Evolutionary conservation across 2,113 vertebrate species (phyloP).

Genomic region (Myodes glareolus): DNA sequence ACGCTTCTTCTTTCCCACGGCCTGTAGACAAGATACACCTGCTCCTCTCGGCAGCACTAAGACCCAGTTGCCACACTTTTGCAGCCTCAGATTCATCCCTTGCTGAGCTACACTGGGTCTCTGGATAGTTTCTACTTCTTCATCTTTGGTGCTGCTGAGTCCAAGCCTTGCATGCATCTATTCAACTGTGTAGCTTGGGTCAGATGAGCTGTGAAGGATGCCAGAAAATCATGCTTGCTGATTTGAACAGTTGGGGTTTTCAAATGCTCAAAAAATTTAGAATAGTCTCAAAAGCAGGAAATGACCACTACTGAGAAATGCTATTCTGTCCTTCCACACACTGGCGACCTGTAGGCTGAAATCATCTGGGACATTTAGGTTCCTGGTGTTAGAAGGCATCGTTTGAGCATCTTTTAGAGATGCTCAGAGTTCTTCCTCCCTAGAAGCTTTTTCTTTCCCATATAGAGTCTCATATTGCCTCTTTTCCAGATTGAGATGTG

Average conservation of each 20-base stretch:
- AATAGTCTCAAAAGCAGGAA: neutral
- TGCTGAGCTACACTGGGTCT: neutral
- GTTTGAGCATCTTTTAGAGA: conserved; percentile 21
- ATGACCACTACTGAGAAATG: neutral
- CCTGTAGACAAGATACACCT: neutral
- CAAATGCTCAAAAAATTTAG: neutral
- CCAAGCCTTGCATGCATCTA: neutral
- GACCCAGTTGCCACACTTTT: neutral
- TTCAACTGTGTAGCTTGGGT: neutral
- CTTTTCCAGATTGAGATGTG: neutral
- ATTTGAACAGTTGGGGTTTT: neutral
- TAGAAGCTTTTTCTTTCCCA: neutral
- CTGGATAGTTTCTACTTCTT: neutral
- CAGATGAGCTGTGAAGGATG: neutral
- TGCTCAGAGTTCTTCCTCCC: neutral
- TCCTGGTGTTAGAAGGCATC: neutral
- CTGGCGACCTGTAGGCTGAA: neutral
- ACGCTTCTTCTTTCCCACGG: neutral
- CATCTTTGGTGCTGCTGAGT: neutral
- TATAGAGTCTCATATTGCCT: neutral
- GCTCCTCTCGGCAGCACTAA: neutral
- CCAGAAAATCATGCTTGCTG: neutral
- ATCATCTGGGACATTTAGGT: neutral
- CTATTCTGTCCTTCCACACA: neutral
- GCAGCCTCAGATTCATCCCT: neutral